Evolutionary conservation across 1,140 invertebrate genomes (phyloP).

Genomic region (Aphelinus certus): DNA sequence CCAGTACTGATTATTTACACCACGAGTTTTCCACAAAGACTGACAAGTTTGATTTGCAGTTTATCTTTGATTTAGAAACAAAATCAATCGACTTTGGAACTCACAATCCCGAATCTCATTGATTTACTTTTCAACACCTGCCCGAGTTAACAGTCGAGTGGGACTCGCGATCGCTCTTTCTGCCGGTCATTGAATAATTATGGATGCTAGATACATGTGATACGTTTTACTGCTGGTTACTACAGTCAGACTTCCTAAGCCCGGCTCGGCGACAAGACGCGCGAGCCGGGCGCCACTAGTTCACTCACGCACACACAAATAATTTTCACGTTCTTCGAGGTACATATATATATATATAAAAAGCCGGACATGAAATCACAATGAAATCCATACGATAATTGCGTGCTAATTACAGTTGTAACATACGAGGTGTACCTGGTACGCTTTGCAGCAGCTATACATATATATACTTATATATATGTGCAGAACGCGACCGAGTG

Average conservation of each 20-base stretch:
- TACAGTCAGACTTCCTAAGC: slow-evolving; percentile 65
- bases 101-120: too few species aligned
- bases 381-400: slow-evolving; percentile 34
- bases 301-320: slow-evolving; percentile 63
- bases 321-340: slow-evolving; percentile 18
- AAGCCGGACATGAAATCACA: too few species aligned
- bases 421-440: slow-evolving; percentile 35
- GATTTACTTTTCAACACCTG: too few species aligned
- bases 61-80: background rate
- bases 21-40: slow-evolving; percentile 18
- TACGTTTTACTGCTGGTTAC: slow-evolving; percentile 68
- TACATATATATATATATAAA: too few species aligned
- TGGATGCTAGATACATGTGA: slow-evolving; percentile 67
- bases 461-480: too few species aligned
- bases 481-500: too few species aligned
- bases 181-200: slow-evolving; percentile 58
- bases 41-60: slow-evolving; percentile 24
- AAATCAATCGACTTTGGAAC: background rate
- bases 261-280: slow-evolving; percentile 46
- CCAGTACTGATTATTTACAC: background rate
- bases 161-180: slow-evolving; percentile 52
- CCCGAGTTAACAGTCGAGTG: background rate
- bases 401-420: slow-evolving; percentile 52
- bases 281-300: slow-evolving; percentile 63
- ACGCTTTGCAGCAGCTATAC: slow-evolving; percentile 26